phyloP scores from a whole-genome alignment of 1,140 invertebrate species.

The Drosophila persimilis region DNA sequence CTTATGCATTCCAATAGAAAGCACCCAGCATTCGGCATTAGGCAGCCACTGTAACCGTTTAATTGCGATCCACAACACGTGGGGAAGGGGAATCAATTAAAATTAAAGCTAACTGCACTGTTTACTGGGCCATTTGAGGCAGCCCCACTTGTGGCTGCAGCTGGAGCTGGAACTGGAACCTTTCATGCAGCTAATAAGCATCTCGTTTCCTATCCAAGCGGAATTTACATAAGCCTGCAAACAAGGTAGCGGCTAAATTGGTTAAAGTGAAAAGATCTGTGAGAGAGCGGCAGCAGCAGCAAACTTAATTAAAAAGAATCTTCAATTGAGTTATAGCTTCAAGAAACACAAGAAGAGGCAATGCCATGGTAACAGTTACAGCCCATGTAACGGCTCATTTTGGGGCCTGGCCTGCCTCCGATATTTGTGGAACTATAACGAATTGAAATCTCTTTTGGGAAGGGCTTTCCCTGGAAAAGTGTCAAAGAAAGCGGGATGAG shows the following conservation, averaged over 20 bases:
- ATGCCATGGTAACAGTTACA: constrained; percentile 41
- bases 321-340: constrained; percentile 46
- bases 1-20: constrained; percentile 33
- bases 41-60: constrained; percentile 39
- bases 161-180: constrained; percentile 25
- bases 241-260: constrained; percentile 40
- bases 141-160: constrained; percentile 4
- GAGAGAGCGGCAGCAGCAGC: constrained; percentile 17
- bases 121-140: constrained; percentile 68
- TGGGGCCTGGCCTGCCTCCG: constrained; percentile 23
- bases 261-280: constrained; percentile 67
- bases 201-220: constrained; percentile 26
- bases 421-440: constrained; percentile 9
- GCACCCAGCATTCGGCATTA: neutral
- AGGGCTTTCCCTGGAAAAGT: constrained; percentile 27
- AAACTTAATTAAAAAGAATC: constrained; percentile 70
- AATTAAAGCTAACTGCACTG: constrained; percentile 71
- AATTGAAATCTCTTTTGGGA: neutral
- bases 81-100: constrained; percentile 63
- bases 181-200: constrained; percentile 71
- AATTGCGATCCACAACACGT: constrained; percentile 26
- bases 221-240: constrained; percentile 54
- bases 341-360: constrained; percentile 25
- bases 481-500: constrained; percentile 47
- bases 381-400: constrained; percentile 29